phyloP scores from a whole-genome alignment of 2,888 invertebrate species.

The Cyclophora albipunctata region DNA sequence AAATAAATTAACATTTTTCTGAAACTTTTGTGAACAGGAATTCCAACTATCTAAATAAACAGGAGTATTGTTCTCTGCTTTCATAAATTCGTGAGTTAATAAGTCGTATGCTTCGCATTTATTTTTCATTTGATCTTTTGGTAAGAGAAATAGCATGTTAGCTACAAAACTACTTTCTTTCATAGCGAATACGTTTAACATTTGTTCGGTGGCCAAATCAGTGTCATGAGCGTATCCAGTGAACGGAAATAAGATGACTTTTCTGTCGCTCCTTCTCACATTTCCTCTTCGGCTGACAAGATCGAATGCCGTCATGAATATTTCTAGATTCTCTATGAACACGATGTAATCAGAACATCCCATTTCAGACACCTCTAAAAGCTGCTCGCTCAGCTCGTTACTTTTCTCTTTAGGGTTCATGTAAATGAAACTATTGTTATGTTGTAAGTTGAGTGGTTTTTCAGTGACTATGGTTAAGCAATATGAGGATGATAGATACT shows the following conservation, averaged over 20 bases:
- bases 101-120: constrained; percentile 41
- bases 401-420: constrained; percentile 28
- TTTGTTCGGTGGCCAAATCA: constrained; percentile 9
- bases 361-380: constrained; percentile 49
- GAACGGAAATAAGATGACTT: constrained; percentile 53
- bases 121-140: constrained; percentile 13
- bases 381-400: constrained; percentile 28
- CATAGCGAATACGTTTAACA: constrained; percentile 37
- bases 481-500: constrained; percentile 42
- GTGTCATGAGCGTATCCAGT: constrained; percentile 15
- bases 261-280: constrained; percentile 60
- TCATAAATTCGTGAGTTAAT: constrained; percentile 59
- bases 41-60: constrained; percentile 56
- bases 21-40: constrained; percentile 45
- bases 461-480: constrained; percentile 55
- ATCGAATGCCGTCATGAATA: constrained; percentile 56
- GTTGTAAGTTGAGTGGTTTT: constrained; percentile 25
- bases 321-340: constrained; percentile 40
- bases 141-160: constrained; percentile 46
- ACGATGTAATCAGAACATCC: constrained; percentile 69
- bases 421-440: constrained; percentile 30
- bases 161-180: constrained; percentile 46
- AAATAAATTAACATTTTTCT: constrained; percentile 48
- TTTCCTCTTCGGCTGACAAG: constrained; percentile 45
- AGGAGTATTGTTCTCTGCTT: constrained; percentile 34